Conservation (phyloP, 2,113 vertebrate genomes). For the Dinomys branickii region DNA sequence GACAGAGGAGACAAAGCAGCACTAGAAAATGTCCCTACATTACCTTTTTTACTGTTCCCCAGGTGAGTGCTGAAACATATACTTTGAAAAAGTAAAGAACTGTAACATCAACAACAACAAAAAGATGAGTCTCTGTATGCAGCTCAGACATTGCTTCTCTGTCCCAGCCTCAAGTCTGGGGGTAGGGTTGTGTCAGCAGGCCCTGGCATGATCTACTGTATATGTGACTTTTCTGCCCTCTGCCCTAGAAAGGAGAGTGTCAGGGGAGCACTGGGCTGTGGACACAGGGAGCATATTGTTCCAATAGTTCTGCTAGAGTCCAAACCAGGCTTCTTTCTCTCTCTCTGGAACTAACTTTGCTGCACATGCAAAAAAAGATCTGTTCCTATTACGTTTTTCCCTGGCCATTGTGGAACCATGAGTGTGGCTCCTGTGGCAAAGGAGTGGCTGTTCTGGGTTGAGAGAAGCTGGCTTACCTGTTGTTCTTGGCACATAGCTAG, state of each 20-base stretch:
- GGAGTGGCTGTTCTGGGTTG: slow-evolving; percentile 62
- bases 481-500: slow-evolving; percentile 66
- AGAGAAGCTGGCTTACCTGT: slow-evolving; percentile 67
- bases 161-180: slow-evolving; percentile 21
- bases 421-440: slow-evolving; percentile 68
- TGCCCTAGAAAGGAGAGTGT: slow-evolving; percentile 74
- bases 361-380: slow-evolving; percentile 64
- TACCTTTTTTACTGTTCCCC: background rate
- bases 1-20: background rate
- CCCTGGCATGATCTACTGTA: slow-evolving; percentile 68
- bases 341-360: slow-evolving; percentile 75
- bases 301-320: slow-evolving; percentile 58
- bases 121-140: background rate
- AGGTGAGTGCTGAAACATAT: background rate
- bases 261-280: slow-evolving; percentile 56
- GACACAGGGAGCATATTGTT: slow-evolving; percentile 75
- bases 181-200: slow-evolving; percentile 68
- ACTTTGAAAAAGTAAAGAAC: background rate
- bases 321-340: slow-evolving; percentile 68
- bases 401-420: slow-evolving; percentile 61
- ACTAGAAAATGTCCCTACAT: background rate
- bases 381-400: slow-evolving; percentile 64
- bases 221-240: slow-evolving; percentile 77
- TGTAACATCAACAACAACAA: background rate
- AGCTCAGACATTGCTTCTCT: slow-evolving; percentile 26